Conservation (phyloP, 2,797 vertebrate genomes). For the Lophotriccus pileatus region DNA sequence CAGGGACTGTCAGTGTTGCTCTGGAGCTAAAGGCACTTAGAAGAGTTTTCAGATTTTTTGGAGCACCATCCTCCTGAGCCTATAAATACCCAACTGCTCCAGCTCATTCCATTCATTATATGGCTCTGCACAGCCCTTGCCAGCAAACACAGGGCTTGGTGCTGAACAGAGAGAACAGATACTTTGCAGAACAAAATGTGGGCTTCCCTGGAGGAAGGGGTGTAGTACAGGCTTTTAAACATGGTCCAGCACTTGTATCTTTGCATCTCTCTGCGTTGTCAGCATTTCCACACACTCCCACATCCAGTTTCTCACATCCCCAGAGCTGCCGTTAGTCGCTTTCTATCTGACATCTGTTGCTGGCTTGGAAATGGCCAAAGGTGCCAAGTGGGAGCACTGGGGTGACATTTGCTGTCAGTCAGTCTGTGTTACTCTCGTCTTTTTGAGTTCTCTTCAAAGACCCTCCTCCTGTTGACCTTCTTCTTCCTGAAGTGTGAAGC, state of each 20-base stretch:
- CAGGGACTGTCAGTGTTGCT: not conserved
- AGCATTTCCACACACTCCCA: not conserved
- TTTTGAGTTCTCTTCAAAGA: not conserved
- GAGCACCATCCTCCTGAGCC: not conserved
- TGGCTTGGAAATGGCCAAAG: not conserved
- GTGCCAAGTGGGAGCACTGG: not conserved
- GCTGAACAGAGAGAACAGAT: not conserved
- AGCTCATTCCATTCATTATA: conserved; percentile 26
- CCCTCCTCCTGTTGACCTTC: not conserved
- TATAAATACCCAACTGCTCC: conserved; percentile 40
- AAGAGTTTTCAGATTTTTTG: not conserved
- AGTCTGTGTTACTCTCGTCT: not conserved
- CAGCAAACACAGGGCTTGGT: not conserved
- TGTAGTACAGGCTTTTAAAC: not conserved
- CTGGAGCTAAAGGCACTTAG: not conserved
- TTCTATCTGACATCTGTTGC: not conserved
- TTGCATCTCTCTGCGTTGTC: not conserved
- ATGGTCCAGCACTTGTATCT: not conserved
- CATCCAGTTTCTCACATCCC: not conserved
- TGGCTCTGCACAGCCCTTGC: not conserved
- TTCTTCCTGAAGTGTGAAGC: not conserved
- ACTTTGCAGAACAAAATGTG: not conserved
- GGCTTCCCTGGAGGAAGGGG: not conserved
- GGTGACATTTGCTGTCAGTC: not conserved
- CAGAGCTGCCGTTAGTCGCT: not conserved